phyloP scores from a whole-genome alignment of 2,888 invertebrate species.

The Carcina quercana region DNA sequence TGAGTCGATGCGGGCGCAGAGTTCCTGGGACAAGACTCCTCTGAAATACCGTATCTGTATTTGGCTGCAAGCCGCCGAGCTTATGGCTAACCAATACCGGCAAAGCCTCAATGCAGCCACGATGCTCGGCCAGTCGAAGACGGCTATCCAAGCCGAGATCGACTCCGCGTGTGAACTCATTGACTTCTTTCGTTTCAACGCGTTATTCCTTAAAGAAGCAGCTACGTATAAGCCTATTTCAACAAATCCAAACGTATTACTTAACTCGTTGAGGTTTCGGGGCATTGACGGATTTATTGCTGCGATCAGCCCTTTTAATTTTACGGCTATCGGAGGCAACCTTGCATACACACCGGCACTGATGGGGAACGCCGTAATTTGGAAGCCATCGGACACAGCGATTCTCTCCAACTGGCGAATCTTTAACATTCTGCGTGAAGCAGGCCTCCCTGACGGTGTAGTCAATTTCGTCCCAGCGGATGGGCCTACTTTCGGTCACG shows the following conservation, averaged over 20 bases:
- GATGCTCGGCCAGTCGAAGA: slow-evolving; percentile 98
- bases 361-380: slow-evolving; percentile 96
- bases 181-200: slow-evolving; percentile 94
- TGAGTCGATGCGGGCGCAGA: slow-evolving; percentile 84
- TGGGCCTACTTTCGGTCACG: slow-evolving; percentile 95
- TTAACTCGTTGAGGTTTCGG: slow-evolving; percentile 90
- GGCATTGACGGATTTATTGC: slow-evolving; percentile 98
- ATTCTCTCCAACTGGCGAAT: slow-evolving; percentile 96
- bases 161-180: slow-evolving; percentile 96
- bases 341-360: slow-evolving; percentile 91
- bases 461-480: slow-evolving; percentile 98
- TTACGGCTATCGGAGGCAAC: slow-evolving; percentile 99
- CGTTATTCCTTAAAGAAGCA: slow-evolving; percentile 87
- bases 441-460: slow-evolving; percentile 96
- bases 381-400: slow-evolving; percentile 99
- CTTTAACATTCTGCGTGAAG: slow-evolving; percentile 94
- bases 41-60: slow-evolving; percentile 86
- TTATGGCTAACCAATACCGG: slow-evolving; percentile 92
- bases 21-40: slow-evolving; percentile 91
- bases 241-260: slow-evolving; percentile 80
- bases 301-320: slow-evolving; percentile 98
- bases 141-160: slow-evolving; percentile 97
- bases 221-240: slow-evolving; percentile 94
- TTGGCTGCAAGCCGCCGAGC: slow-evolving; percentile 90
- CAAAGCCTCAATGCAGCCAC: slow-evolving; percentile 95